Evolutionary conservation across 2,113 vertebrate species (phyloP).

Genomic region (Upupa epops): DNA sequence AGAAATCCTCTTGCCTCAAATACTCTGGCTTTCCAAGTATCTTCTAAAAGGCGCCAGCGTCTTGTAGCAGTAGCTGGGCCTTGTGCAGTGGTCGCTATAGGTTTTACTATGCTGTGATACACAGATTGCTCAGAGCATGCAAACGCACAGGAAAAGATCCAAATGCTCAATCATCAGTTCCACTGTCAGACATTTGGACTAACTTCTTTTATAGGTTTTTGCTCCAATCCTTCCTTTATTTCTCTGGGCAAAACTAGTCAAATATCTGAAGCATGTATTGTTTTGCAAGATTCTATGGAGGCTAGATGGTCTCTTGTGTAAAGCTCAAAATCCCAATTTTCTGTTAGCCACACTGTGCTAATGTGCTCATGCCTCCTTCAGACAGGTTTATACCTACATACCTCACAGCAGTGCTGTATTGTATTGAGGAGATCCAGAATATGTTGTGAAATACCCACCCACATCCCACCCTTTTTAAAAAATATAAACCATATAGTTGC

Average conservation of each 20-base stretch:
- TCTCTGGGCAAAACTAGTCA: conserved; percentile 18
- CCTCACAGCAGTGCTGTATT: not conserved
- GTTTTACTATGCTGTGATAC: conserved; percentile 8
- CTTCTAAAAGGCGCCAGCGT: conserved; percentile 23
- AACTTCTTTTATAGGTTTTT: not conserved
- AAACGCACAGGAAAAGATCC: not conserved
- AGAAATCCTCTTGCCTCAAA: conserved; percentile 21
- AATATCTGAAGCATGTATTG: conserved; percentile 11
- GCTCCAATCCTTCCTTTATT: not conserved
- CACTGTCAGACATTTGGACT: not conserved
- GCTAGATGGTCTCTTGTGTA: conserved; percentile 36
- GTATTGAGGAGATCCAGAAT: not conserved
- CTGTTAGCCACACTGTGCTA: conserved; percentile 23
- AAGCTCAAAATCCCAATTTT: conserved; percentile 54
- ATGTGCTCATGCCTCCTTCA: not conserved
- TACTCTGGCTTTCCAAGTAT: conserved; percentile 24
- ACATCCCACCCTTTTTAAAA: accelerated
- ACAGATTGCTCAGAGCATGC: not conserved
- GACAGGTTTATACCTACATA: conserved; percentile 2
- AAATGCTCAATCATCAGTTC: conserved; percentile 22
- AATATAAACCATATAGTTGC: too few relatives aligned
- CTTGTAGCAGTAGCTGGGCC: not conserved
- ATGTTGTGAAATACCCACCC: not conserved
- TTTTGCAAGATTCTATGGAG: conserved; percentile 38
- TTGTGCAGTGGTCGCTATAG: not conserved